A percentile compares a stretch with the other conserved stretches of the same genome.
Conservation (phyloP, 2,797 vertebrate genomes). For the Hephaestus fuliginosus region DNA sequence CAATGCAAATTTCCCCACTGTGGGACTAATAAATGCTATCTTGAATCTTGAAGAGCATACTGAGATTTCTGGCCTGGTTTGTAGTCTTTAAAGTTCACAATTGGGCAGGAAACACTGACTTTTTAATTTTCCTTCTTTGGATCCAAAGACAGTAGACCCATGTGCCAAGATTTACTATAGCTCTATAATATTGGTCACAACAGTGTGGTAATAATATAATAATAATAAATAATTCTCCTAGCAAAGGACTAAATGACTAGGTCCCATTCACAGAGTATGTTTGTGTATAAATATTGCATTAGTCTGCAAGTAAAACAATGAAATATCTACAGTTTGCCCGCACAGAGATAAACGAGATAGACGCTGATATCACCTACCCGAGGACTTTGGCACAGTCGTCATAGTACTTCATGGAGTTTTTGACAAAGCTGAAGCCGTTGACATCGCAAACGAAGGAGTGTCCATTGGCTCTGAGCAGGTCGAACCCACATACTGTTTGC, state of each 20-base stretch:
- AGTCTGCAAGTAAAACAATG: not conserved
- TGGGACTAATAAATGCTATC: too few relatives aligned
- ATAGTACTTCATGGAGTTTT: constrained; percentile 99
- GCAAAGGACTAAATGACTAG: not conserved
- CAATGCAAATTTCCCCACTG: too few relatives aligned
- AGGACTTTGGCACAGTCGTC: constrained; percentile 99
- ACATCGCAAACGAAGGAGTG: constrained; percentile 98
- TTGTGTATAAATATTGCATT: not conserved
- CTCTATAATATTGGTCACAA: not conserved
- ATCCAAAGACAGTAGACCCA: too few relatives aligned
- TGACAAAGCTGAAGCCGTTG: constrained; percentile 98
- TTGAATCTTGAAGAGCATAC: too few relatives aligned
- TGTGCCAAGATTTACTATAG: too few relatives aligned
- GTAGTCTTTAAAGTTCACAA: too few relatives aligned
- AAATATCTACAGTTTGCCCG: not conserved
- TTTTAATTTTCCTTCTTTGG: too few relatives aligned
- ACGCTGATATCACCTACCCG: constrained; percentile 84
- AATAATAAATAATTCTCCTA: constrained; percentile 5
- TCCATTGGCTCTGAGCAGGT: constrained; percentile 95
- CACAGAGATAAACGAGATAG: not conserved
- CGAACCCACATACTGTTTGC: constrained; percentile 99
- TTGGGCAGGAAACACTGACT: too few relatives aligned
- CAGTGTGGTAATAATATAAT: not conserved
- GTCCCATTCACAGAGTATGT: not conserved
- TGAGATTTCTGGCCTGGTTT: too few relatives aligned